These are phyloP conservation scores for Empidonax alnorum DNA, from an alignment of 2,113 vertebrate genomes.

Conservation along the genomic window DNA sequence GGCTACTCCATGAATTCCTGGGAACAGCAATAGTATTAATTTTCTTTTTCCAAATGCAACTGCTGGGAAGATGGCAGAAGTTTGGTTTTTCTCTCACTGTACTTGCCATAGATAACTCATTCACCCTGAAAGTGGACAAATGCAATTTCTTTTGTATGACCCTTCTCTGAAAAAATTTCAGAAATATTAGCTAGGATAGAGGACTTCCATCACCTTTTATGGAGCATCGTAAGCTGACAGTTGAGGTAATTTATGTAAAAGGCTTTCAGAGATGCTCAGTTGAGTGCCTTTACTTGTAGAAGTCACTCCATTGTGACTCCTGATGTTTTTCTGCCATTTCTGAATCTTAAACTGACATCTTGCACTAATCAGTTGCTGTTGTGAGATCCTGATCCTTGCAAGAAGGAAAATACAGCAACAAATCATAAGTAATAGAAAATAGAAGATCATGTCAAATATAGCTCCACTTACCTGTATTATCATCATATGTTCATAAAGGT, in stretches of 20 bases:
- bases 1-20: background rate
- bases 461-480: background rate
- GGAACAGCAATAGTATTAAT: background rate
- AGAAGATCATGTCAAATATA: background rate
- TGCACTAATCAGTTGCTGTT: background rate
- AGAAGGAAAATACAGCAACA: background rate
- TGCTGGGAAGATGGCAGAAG: background rate
- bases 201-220: background rate
- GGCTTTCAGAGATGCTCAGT: background rate
- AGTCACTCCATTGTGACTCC: background rate
- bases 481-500: background rate
- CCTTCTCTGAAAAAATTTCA: background rate
- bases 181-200: background rate
- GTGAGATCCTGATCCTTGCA: background rate
- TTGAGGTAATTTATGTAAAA: background rate
- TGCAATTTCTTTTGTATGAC: background rate
- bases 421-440: background rate
- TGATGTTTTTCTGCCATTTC: background rate
- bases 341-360: background rate
- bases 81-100: background rate
- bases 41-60: background rate
- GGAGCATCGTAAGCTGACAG: background rate
- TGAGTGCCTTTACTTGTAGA: background rate
- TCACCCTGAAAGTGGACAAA: background rate
- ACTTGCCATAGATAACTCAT: background rate